Conservation (phyloP, 2,888 invertebrate genomes). For the Tiliacea aurago region DNA sequence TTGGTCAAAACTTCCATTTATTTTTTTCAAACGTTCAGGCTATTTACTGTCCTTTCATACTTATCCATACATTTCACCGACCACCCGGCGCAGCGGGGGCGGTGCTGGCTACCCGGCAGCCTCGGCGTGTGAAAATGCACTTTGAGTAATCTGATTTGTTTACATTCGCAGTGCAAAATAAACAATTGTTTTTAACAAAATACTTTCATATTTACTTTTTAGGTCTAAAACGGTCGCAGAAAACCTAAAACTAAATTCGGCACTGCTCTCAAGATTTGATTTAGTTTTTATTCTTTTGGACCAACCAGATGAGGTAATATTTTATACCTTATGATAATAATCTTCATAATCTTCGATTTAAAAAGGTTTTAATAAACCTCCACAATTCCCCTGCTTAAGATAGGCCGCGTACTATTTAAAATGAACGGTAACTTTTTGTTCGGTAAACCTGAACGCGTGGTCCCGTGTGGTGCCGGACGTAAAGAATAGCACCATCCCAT, state of each 20-base stretch:
- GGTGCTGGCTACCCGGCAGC: not conserved
- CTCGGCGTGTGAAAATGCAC: not conserved
- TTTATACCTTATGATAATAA: not conserved
- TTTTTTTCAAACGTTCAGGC: not conserved
- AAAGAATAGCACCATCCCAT: no score
- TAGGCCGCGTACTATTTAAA: no score
- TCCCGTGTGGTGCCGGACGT: no score
- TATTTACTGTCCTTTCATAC: not conserved
- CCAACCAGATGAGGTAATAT: slow-evolving; percentile 94
- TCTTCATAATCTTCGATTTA: not conserved
- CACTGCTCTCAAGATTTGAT: slow-evolving; percentile 97
- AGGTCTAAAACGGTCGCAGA: slow-evolving; percentile 96
- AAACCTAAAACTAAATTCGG: slow-evolving; percentile 96
- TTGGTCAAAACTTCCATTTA: no score
- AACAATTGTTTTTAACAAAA: not conserved
- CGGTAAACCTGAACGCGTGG: no score
- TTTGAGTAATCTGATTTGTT: not conserved
- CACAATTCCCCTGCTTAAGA: not conserved
- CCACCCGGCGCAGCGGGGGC: no score
- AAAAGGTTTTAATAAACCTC: not conserved
- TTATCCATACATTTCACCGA: not conserved
- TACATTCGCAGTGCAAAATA: not conserved
- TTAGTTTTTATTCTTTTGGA: slow-evolving; percentile 97
- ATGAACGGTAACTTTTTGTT: no score
- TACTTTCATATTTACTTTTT: slow-evolving; percentile 62